A percentile compares a stretch with the other conserved stretches of the same genome.
Evolutionary conservation across 2,797 vertebrate species (phyloP).

Genomic region (Leptoclinus maculatus): DNA sequence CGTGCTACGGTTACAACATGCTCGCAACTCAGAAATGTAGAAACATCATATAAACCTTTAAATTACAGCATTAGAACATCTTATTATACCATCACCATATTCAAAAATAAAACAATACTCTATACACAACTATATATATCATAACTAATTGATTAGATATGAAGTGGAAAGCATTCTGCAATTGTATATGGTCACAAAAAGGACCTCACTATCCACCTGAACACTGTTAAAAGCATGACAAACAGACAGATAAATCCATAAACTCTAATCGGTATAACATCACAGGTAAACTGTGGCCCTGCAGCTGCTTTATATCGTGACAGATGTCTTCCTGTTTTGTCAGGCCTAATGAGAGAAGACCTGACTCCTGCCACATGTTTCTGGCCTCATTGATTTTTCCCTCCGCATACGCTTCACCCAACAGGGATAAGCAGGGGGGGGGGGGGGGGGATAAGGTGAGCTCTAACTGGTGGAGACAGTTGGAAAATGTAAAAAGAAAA

Average conservation of each 20-base stretch:
- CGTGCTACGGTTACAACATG: background rate
- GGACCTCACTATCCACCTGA: background rate
- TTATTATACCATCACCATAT: background rate
- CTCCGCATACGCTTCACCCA: conserved; percentile 55
- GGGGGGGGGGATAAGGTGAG: background rate
- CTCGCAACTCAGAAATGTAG: background rate
- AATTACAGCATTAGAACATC: background rate
- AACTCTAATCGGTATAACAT: background rate
- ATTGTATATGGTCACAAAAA: background rate
- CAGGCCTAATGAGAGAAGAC: conserved; percentile 47
- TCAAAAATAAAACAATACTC: background rate
- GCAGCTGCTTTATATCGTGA: conserved; percentile 49
- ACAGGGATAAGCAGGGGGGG: background rate
- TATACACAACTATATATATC: background rate
- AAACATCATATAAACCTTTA: background rate
- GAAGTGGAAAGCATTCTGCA: background rate
- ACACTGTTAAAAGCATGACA: background rate
- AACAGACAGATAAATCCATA: conserved; percentile 16
- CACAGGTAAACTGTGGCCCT: background rate
- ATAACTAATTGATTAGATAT: background rate
- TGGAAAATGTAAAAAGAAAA: background rate
- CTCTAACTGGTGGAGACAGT: background rate
- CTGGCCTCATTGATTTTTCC: conserved; percentile 63
- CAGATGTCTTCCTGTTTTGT: conserved; percentile 51
- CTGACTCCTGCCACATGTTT: conserved; percentile 14